Base-by-base conservation (phyloP, 2,113 vertebrate species). In the Sceloporus tristichus region DNA sequence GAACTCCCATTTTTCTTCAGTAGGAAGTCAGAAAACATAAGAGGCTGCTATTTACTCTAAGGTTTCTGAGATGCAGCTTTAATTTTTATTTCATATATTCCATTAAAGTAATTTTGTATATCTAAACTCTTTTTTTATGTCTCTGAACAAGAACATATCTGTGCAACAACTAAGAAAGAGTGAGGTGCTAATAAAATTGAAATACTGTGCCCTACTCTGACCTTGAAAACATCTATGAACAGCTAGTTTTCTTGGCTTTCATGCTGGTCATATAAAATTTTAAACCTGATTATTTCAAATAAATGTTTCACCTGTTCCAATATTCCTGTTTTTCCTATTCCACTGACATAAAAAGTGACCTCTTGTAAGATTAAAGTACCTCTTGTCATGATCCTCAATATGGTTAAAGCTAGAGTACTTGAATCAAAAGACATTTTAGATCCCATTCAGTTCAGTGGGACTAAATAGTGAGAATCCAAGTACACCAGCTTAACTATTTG, bases 301-400 rank as follows among this genome's bases (percentile, higher is more conserved):
- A 71, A 82, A 77, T 92, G 62, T 7, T 90, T 62, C 19, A 85
- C 25, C 70, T 89, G 10, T 34, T 86, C 13, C 90, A 92, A 77
- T 90, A 68, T 6, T 6, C 81, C 8, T 85, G 85, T 21, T 10
- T 92, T 90, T 14, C 23, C 25, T 87, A 77, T 86, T 40, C 85
- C 89, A 42, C 29, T 71, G 59, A 56, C 40, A 79, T 77, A 93
- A 85, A 90, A 96, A 94, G 90, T 92, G 81, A 86, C 94, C 90
- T 94, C 93, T 94, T 91, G 56, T 90, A 66, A 93, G 84, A 90
- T 94, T 93, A 94, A 96, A 93, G 62, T 76, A 80, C 68, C 48
- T 70, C 42, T 78, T 84, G 25, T 27, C n/a, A 16, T 78, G 42
- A 54, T 88, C n/a, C 62, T 9, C n/a, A 77, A 34, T 75, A 21